Conservation (phyloP, 2,113 vertebrate genomes). For the Oenanthe oenanthe region DNA sequence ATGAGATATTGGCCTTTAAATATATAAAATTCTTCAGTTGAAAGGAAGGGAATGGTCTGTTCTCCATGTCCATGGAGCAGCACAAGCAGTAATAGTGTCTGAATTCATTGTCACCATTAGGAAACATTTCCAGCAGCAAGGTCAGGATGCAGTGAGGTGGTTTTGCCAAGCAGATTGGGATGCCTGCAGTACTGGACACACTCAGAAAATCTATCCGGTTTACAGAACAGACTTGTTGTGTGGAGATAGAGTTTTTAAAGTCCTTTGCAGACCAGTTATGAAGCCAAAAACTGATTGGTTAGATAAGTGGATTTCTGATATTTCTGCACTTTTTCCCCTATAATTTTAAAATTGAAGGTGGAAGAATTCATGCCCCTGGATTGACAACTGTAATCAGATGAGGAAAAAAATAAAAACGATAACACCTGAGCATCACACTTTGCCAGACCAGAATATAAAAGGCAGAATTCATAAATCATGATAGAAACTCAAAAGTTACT, state of each 20-base stretch:
- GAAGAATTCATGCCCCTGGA: neutral
- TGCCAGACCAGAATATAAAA: neutral
- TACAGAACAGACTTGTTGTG: neutral
- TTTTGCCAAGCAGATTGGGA: neutral
- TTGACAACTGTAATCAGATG: neutral
- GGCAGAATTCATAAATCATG: neutral
- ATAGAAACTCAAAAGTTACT: neutral
- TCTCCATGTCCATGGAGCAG: accelerated
- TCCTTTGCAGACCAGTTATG: neutral
- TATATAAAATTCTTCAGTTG: neutral
- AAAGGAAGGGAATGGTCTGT: neutral
- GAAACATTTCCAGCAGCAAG: neutral
- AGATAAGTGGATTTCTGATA: neutral
- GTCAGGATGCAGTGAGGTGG: neutral
- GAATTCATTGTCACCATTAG: neutral
- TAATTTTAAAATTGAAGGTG: neutral
- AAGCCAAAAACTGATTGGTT: neutral
- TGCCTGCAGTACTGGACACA: neutral
- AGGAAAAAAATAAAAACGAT: neutral
- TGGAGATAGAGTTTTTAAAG: neutral
- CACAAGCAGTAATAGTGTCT: neutral
- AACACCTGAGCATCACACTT: neutral
- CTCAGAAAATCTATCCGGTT: neutral
- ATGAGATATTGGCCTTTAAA: neutral
- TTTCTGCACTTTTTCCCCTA: neutral